Base-by-base conservation (phyloP, 2,888 invertebrate genomes). In the Drosophila neonasuta region DNA sequence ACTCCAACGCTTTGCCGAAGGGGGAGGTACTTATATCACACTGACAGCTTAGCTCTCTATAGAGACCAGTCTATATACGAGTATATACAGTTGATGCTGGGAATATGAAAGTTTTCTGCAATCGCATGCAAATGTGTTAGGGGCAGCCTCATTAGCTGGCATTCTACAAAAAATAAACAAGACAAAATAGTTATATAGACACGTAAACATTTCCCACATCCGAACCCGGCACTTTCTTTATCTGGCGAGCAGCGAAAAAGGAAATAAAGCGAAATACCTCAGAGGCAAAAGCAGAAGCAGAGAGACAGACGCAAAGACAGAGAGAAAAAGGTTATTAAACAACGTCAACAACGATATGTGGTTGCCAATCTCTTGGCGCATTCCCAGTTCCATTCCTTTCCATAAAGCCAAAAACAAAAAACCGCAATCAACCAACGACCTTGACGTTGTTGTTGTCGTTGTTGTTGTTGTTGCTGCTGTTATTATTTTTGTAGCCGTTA, bases 361-460 rank as follows among this genome's bases (percentile, higher is more conserved):
- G 83, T 34, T 77, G 79, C 57, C 75, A 81, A 71, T 68, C 70
- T 78, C 56, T 61, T 65, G 66, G 65, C 65, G 7, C 34, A 55
- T 45, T 71, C 48, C 48, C 41, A 46, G 32, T 9, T 11, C 34
- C 34, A 34, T 36, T 54, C 59, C 71, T 57, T 64, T 58, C 45
- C 56, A 64, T 24, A 41, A 48, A 68, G 30, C 39, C 66, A 63
- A 74, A 58, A 70, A 74, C 63, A 71, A 65, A 85, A 55, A 83
- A 74, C 72, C 80, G 86, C 83, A 87, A 87, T 87, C 83, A 87
- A 73, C 55, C 72, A 77, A 87, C 86, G 84, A 84, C 84, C 84
- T 87, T 84, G 88, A 87, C 64, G 84, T 66, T 70, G 48, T 67
- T 66, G 46, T 41, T 50, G 48, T 1, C 15, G 15, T 62, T 59